These are phyloP conservation scores for Clarias pachynema DNA, from an alignment of 2,797 vertebrate species.

Conservation along the genomic window DNA sequence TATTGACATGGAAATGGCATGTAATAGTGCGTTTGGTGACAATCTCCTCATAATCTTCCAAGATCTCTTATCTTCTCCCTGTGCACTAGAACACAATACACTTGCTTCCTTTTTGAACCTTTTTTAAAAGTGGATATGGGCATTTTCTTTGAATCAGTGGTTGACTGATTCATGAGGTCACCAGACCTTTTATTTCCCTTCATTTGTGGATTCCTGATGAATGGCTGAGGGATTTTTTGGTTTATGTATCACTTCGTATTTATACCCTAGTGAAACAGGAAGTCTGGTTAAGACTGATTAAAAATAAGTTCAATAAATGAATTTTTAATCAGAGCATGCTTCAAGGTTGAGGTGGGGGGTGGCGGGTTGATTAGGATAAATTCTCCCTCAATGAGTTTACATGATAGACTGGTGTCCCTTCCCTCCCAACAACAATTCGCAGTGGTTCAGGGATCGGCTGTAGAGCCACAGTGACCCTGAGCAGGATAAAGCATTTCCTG, in stretches of 20 bases:
- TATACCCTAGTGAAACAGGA: slow-evolving; percentile 12
- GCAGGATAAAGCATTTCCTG: neutral
- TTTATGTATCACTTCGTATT: neutral
- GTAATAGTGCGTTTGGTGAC: neutral
- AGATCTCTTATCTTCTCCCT: neutral
- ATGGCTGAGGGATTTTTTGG: slow-evolving; percentile 13
- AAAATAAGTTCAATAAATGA: neutral
- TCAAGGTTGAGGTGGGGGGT: no score
- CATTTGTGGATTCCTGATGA: neutral
- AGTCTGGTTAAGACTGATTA: no score
- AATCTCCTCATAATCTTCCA: neutral
- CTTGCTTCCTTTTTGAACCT: neutral
- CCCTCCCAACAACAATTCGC: no score
- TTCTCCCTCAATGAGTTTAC: neutral
- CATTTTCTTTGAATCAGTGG: neutral
- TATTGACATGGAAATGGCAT: neutral
- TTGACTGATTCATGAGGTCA: neutral
- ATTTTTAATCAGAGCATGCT: neutral
- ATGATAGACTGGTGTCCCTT: neutral
- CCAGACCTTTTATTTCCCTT: neutral
- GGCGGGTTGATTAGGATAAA: neutral
- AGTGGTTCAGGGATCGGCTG: neutral
- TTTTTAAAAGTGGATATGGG: neutral
- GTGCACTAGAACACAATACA: neutral
- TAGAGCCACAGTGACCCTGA: neutral